phyloP scores from a whole-genome alignment of 2,888 invertebrate genomes.

The Himalopsyche kuldschensis region DNA sequence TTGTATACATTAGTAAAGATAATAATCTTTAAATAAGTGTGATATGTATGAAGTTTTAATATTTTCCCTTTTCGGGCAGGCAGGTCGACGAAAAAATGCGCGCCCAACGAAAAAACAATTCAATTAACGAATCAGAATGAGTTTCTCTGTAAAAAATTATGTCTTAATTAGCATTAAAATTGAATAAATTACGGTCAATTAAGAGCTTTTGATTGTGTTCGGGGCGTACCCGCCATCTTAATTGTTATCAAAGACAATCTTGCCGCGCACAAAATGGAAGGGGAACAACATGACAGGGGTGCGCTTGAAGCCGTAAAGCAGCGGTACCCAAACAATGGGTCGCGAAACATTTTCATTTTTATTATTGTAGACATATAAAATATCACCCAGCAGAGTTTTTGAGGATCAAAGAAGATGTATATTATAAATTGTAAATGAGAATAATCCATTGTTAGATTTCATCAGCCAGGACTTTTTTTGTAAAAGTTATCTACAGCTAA shows the following conservation, averaged over 20 bases:
- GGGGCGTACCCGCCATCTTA: slow-evolving; percentile 23
- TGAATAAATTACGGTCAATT: slow-evolving; percentile 33
- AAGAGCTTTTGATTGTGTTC: slow-evolving; percentile 25
- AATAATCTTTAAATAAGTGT: not conserved
- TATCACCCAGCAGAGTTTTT: too few species aligned
- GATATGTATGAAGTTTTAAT: not conserved
- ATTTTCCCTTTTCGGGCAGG: not conserved
- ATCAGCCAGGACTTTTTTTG: too few species aligned
- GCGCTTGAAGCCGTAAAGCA: not conserved
- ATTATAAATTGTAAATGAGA: too few species aligned
- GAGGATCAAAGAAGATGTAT: too few species aligned
- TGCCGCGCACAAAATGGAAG: slow-evolving; percentile 1
- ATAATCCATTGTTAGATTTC: too few species aligned
- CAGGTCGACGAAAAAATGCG: not conserved
- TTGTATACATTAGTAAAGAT: not conserved
- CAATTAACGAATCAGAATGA: slow-evolving; percentile 20
- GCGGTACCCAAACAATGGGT: too few species aligned
- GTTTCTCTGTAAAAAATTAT: not conserved
- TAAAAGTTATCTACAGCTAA: too few species aligned
- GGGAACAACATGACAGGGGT: not conserved
- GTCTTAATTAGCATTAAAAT: slow-evolving; percentile 35
- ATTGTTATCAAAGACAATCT: slow-evolving; percentile 16
- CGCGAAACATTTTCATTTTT: too few species aligned
- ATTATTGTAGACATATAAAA: too few species aligned
- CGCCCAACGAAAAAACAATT: slow-evolving; percentile 6